These are phyloP conservation scores for Rallus limicola DNA, from an alignment of 2,113 vertebrate genomes.

Conservation along the genomic window DNA sequence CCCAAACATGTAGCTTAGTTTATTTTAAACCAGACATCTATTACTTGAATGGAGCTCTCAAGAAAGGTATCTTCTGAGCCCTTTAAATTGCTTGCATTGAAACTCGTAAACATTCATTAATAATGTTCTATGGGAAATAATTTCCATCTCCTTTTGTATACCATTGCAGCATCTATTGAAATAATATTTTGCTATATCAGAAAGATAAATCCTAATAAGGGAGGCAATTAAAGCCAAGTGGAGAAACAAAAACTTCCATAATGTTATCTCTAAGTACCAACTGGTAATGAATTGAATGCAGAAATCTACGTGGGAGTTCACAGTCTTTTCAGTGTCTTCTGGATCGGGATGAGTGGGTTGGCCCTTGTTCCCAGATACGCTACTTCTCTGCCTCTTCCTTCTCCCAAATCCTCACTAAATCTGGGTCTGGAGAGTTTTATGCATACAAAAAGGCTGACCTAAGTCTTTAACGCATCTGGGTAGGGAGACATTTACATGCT, in stretches of 20 bases:
- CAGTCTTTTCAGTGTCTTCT: slow-evolving; percentile 27
- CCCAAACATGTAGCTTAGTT: slow-evolving; percentile 7
- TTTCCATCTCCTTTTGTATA: slow-evolving; percentile 50
- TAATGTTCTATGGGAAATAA: slow-evolving; percentile 66
- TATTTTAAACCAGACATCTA: slow-evolving; percentile 56
- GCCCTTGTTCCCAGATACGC: background rate
- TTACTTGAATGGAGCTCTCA: slow-evolving; percentile 50
- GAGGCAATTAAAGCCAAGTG: slow-evolving; percentile 68
- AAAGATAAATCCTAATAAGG: slow-evolving; percentile 73
- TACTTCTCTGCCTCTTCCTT: background rate
- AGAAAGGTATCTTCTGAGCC: slow-evolving; percentile 57
- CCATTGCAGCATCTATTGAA: slow-evolving; percentile 54
- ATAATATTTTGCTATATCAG: slow-evolving; percentile 67
- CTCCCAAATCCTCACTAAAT: slow-evolving; percentile 43
- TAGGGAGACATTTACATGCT: background rate
- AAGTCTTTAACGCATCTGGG: slow-evolving; percentile 1
- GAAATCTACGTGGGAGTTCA: slow-evolving; percentile 29
- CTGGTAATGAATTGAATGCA: slow-evolving; percentile 46
- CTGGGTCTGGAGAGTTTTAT: background rate
- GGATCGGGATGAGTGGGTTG: background rate
- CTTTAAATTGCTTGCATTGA: slow-evolving; percentile 64
- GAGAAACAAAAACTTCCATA: slow-evolving; percentile 66
- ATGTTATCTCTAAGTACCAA: slow-evolving; percentile 66
- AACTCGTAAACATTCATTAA: slow-evolving; percentile 75
- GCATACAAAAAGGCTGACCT: slow-evolving; percentile 23